Evolutionary conservation across 1,140 invertebrate genomes (phyloP).

Genomic region (Centruroides vittatus): DNA sequence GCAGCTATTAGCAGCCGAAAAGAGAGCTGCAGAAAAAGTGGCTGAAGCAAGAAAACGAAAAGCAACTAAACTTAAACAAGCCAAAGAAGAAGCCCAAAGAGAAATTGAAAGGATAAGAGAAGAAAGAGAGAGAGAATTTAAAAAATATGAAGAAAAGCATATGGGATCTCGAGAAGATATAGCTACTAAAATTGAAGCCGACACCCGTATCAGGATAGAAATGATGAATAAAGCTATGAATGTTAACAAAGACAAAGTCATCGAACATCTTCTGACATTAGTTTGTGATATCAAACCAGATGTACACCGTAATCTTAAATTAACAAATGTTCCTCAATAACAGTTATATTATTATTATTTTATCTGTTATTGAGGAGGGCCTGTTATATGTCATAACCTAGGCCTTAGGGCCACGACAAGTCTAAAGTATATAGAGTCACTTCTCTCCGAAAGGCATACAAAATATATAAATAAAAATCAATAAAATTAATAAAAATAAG

Average conservation of each 20-base stretch:
- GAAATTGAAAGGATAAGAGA: slow-evolving; percentile 96
- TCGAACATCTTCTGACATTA: slow-evolving; percentile 27
- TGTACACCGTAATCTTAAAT: slow-evolving; percentile 12
- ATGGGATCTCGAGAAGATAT: slow-evolving; percentile 85
- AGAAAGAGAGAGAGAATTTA: slow-evolving; percentile 75
- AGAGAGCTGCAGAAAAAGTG: slow-evolving; percentile 96
- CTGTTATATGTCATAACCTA: too few species aligned
- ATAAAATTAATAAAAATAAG: too few species aligned
- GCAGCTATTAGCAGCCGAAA: slow-evolving; percentile 92
- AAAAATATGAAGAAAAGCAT: slow-evolving; percentile 41
- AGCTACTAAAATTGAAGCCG: slow-evolving; percentile 69
- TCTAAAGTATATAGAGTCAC: too few species aligned
- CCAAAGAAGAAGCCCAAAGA: slow-evolving; percentile 97
- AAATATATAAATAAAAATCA: too few species aligned
- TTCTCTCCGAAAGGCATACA: too few species aligned
- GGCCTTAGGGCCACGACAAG: too few species aligned
- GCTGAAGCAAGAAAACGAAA: slow-evolving; percentile 96
- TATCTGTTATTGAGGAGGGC: too few species aligned
- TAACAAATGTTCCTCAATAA: too few species aligned
- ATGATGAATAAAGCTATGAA: slow-evolving; percentile 69
- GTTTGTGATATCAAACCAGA: slow-evolving; percentile 29
- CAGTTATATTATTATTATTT: slow-evolving; percentile 24
- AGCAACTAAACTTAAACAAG: slow-evolving; percentile 92
- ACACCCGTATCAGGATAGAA: slow-evolving; percentile 66
- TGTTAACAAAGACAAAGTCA: slow-evolving; percentile 58